Evolutionary conservation across 2,113 vertebrate species (phyloP), one percentile per base, ranked within the genome.

Genomic region (Phycodurus eques): DNA sequence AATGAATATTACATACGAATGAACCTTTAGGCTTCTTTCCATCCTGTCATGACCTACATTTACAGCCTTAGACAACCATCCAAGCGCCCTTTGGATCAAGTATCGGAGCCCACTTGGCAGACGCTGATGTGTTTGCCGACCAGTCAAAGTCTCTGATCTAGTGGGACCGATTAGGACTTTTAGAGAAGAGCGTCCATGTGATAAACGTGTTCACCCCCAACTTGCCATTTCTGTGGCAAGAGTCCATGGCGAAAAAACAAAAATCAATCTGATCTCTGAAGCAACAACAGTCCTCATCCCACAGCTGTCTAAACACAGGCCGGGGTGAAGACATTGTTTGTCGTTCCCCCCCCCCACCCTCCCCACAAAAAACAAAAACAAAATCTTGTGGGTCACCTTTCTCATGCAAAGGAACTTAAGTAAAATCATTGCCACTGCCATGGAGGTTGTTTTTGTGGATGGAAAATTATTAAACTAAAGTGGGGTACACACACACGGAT

Each of bases 141-240:
- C 75, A 89, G 81, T 76, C 88, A 89, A 85, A 88, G 88, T 87
- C 83, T 88, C 69, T 73, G 64, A 80, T 73, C 68, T 49, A 64
- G 57, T 49, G 59, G 67, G 11, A 77, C 59, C 80, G 81, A 85
- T 80, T 85, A 43, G 71, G 54, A 13, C 65, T 78, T 82, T 85
- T 54, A 71, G 62, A 46, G 31, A 70, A 80, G 71, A 74, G 46
- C 60, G 57, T 53, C 75, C 76, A 65, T 53, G 19, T 81, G 77
- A 88, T 83, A 84, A 84, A 79, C 61, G 72, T 19, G 73, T 82
- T 74, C 35, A 78, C 77, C 39, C 49, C 74, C n/a, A 76, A 67
- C 71, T 2, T 70, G 73, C 49, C 62, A 66, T 19, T 86, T 75
- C 49, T 75, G 64, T 53, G 85, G 59, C 14, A 82, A 89, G 67